Percentiles rank a stretch among this genome's conserved stretches.
Conservation (phyloP, 2,113 vertebrate species). For the Mobula birostris region DNA sequence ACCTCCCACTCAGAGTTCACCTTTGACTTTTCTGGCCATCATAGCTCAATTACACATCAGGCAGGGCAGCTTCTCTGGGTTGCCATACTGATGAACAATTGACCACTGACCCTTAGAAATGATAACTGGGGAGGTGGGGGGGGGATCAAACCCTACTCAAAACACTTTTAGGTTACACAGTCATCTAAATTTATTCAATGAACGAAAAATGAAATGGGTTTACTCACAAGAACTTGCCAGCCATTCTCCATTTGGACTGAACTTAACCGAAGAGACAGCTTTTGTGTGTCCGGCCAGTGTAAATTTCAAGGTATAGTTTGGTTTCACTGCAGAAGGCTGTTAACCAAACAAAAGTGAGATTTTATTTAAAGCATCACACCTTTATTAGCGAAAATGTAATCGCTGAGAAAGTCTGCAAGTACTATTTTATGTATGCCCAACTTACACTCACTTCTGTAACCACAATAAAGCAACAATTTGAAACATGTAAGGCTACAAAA, state of each 20-base stretch:
- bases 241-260: constrained; percentile 97
- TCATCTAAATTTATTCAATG: neutral
- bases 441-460: neutral
- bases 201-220: neutral
- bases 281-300: constrained; percentile 95
- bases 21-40: neutral
- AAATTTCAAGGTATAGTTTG: constrained; percentile 96
- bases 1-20: neutral
- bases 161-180: neutral
- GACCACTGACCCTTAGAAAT: neutral
- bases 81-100: neutral
- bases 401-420: neutral
- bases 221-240: constrained; percentile 94
- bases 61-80: neutral
- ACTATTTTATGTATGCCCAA: neutral
- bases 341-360: constrained; percentile 36
- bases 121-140: neutral
- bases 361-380: neutral
- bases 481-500: too few species aligned
- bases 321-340: constrained; percentile 88
- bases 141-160: neutral
- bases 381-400: neutral
- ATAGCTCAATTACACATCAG: neutral
- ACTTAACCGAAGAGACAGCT: constrained; percentile 94
- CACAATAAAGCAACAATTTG: too few species aligned